phyloP scores from a whole-genome alignment of 2,888 invertebrate species.

The Aleiodes alternator region DNA sequence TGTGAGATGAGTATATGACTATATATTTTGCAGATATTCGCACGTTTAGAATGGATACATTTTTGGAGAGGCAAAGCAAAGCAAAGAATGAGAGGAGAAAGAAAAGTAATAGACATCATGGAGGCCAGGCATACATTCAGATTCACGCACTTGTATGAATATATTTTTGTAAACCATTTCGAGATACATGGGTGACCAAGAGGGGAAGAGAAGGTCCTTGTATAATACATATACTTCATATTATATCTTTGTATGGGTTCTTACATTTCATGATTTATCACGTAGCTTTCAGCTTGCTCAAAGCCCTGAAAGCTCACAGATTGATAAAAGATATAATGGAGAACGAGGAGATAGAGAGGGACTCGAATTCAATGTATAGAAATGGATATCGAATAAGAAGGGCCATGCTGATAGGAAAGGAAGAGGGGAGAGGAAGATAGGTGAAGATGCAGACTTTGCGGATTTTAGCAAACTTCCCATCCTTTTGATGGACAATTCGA shows the following conservation, averaged over 20 bases:
- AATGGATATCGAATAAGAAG: slow-evolving; percentile 25
- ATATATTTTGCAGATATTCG: slow-evolving; percentile 42
- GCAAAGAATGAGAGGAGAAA: neutral
- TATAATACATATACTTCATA: slow-evolving; percentile 31
- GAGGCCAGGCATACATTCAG: slow-evolving; percentile 35
- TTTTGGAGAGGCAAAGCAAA: neutral
- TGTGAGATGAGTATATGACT: slow-evolving; percentile 52
- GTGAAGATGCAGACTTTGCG: slow-evolving; percentile 2
- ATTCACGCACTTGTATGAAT: slow-evolving; percentile 37
- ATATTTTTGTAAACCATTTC: slow-evolving; percentile 43
- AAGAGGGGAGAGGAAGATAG: slow-evolving; percentile 20
- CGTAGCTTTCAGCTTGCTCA: slow-evolving; percentile 74
- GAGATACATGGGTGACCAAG: slow-evolving; percentile 18
- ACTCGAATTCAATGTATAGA: slow-evolving; percentile 67
- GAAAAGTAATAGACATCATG: slow-evolving; percentile 39
- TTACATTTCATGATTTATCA: slow-evolving; percentile 76
- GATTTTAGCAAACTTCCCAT: slow-evolving; percentile 5
- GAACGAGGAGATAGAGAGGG: slow-evolving; percentile 71
- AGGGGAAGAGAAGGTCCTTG: neutral
- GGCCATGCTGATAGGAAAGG: slow-evolving; percentile 47
- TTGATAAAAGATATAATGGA: slow-evolving; percentile 75
- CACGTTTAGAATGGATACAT: slow-evolving; percentile 34
- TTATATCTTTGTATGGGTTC: slow-evolving; percentile 62
- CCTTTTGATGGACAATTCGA: slow-evolving; percentile 9
- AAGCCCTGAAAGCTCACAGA: slow-evolving; percentile 74